A percentile compares a stretch with the other conserved stretches of the same genome.
Evolutionary conservation across 2,113 vertebrate species (phyloP).

Genomic region (Ellobius talpinus): DNA sequence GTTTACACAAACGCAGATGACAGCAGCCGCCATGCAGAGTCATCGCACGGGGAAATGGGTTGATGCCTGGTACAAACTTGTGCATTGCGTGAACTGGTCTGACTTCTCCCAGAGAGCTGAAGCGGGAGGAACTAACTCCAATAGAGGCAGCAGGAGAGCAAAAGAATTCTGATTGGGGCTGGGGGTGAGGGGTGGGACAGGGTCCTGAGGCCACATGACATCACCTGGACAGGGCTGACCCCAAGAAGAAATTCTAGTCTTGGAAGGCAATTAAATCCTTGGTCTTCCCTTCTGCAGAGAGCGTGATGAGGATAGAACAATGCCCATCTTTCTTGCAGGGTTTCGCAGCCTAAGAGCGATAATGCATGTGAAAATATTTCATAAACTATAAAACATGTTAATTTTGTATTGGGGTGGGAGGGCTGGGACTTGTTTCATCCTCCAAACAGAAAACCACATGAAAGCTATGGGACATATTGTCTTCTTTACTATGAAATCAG

Average conservation of each 20-base stretch:
- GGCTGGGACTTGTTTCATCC: slow-evolving; percentile 53
- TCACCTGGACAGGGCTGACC: background rate
- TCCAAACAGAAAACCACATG: slow-evolving; percentile 73
- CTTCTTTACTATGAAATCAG: slow-evolving; percentile 68
- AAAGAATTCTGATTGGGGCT: background rate
- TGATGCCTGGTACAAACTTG: background rate
- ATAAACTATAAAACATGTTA: slow-evolving; percentile 51
- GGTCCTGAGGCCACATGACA: background rate
- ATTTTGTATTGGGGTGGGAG: slow-evolving; percentile 42
- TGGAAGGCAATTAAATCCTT: background rate
- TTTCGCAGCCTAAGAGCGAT: background rate
- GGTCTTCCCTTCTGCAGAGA: background rate
- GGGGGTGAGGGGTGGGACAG: accelerated
- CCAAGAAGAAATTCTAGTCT: background rate
- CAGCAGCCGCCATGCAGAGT: background rate
- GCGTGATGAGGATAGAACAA: background rate
- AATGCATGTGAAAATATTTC: slow-evolving; percentile 58
- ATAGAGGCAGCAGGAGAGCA: background rate
- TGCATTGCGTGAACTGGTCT: too few species aligned
- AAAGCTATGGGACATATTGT: slow-evolving; percentile 69
- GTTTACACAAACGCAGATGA: background rate
- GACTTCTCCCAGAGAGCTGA: background rate
- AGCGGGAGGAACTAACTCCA: background rate
- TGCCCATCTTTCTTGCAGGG: accelerated
- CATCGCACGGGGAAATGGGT: background rate